Base-by-base conservation (phyloP, 2,888 invertebrate species). In the Chrysolina haemoptera region DNA sequence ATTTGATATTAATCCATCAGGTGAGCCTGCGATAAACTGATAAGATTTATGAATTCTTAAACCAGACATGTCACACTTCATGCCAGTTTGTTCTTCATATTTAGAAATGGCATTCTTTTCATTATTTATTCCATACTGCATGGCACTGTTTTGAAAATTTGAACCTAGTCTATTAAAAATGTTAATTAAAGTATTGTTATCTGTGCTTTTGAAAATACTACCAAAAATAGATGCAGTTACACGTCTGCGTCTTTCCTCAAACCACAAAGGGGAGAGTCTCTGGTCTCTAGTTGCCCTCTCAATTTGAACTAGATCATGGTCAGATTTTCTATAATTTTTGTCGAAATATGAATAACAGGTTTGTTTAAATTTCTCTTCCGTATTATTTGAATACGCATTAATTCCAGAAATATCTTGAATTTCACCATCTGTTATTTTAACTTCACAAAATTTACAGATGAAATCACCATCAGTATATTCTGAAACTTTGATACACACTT, bases 11-110 rank as follows among this genome's bases (percentile, higher is more conserved):
- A 70, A 50, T 53, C 72, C 66, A 62, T 75, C 69, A 11, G 72
- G 72, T 12, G 75, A 75, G 40, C 62, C 75, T 1, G 66, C 75
- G 40, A 72, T 62, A n/a, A 62, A 70, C 18, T 64, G 72, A 62
- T 67, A 75, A 50, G 22, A 22, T 71, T 14, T 67, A 59, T 70
- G 66, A 41, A 70, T 53, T 22, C 12, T 46, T 22, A 73, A 62
- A 43, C 67, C 67, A 12, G 63, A 66, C 35, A 27, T 66, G 16
- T 12, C 6, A 35, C 50, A 66, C 16, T 50, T 66, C 10, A 1
- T 50, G 16, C 8, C 0, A 46, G 50, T 50, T 1, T 35, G n/a
- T 66, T 48, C 46, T 66, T 48, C 46, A 50, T 66, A 66, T 16
- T 50, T 27, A 14, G 46, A 20, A 22, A 50, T 66, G 9, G 66